Base-by-base conservation (phyloP, 1,140 invertebrate genomes). In the Euwallacea fornicatus region DNA sequence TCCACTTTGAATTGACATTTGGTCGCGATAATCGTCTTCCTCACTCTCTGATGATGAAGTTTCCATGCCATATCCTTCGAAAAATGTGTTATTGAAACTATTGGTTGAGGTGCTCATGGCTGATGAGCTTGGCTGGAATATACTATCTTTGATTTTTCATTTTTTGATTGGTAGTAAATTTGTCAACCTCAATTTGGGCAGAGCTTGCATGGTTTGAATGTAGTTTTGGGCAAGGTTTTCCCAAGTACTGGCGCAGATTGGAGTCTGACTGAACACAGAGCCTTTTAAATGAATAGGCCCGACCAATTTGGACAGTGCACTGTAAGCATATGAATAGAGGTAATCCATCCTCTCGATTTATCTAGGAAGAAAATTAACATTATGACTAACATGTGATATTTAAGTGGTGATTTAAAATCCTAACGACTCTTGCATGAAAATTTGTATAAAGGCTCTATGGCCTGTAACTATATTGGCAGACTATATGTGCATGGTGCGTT, bases 261-360 rank as follows among this genome's bases (percentile, higher is more conserved):
- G 76, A 68, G 74, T 84, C 82, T 11, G 83, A 83, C 65, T 81
- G 78, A 74, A 83, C 81, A 74, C 83, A 84, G 42, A 82, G 75
- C 67, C 82, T 78, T 76, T 84, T 84, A 69, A 85, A 85, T n/a
- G 82, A 79, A 71, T 80, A 84, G 21, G 79, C 79, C 58, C 80
- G 77, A 62, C 80, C 82, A n/a, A 84, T 80, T 75, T 84, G 81
- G 41, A 83, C 75, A 15, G 80, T 74, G 71, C 84, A 85, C 68
- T 83, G 78, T 7, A 82, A 55, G 73, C 84, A 85, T 21, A 85
- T 76, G 58, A 79, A 75, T 21, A 73, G 56, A 33, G 84, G 84
- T 43, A 84, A 73, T 7, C 83, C 84, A 77, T 85, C 84, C 21
- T 33, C 21, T 33, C 21, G 21, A 33, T 33, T 33, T 2, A 33